Percentiles rank a stretch among this genome's conserved stretches.
Evolutionary conservation across 2,888 invertebrate genomes (phyloP).

Genomic region (Marronus borbonicus): DNA sequence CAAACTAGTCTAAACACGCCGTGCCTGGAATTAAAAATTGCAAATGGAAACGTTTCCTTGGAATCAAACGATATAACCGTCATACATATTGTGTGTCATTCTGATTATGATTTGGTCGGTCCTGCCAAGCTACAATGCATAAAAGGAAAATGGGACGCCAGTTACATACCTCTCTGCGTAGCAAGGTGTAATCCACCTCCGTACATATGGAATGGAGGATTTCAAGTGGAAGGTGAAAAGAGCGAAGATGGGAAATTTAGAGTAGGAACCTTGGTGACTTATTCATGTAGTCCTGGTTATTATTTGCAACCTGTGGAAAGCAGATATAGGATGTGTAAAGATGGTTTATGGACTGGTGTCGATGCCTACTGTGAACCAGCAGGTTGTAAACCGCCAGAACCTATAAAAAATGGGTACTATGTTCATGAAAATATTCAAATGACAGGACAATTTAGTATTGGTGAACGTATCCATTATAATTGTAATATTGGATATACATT

Average conservation of each 20-base stretch:
- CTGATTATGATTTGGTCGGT: slow-evolving; percentile 66
- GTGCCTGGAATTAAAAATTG: slow-evolving; percentile 61
- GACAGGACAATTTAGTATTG: slow-evolving; percentile 59
- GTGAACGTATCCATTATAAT: slow-evolving; percentile 66
- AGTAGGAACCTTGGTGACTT: slow-evolving; percentile 66
- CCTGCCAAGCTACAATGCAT: slow-evolving; percentile 65
- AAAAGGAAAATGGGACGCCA: slow-evolving; percentile 65
- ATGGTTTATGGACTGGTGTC: slow-evolving; percentile 69
- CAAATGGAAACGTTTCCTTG: slow-evolving; percentile 58
- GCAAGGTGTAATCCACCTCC: slow-evolving; percentile 65
- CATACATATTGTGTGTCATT: slow-evolving; percentile 58
- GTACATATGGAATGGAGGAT: slow-evolving; percentile 63
- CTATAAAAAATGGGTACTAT: slow-evolving; percentile 66
- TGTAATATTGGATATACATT: slow-evolving; percentile 66
- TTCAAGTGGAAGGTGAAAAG: slow-evolving; percentile 62
- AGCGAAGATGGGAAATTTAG: slow-evolving; percentile 61
- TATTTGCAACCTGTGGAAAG: slow-evolving; percentile 64
- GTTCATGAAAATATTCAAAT: slow-evolving; percentile 65
- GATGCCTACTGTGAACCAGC: slow-evolving; percentile 63
- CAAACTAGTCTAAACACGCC: slow-evolving; percentile 45
- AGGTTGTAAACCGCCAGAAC: slow-evolving; percentile 63
- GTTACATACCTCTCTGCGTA: slow-evolving; percentile 60
- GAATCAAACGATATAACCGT: slow-evolving; percentile 51
- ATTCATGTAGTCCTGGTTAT: slow-evolving; percentile 65
- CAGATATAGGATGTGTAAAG: slow-evolving; percentile 66